Evolutionary conservation across 2,888 invertebrate species (phyloP).

Genomic region (Scaptomyza polygonia): DNA sequence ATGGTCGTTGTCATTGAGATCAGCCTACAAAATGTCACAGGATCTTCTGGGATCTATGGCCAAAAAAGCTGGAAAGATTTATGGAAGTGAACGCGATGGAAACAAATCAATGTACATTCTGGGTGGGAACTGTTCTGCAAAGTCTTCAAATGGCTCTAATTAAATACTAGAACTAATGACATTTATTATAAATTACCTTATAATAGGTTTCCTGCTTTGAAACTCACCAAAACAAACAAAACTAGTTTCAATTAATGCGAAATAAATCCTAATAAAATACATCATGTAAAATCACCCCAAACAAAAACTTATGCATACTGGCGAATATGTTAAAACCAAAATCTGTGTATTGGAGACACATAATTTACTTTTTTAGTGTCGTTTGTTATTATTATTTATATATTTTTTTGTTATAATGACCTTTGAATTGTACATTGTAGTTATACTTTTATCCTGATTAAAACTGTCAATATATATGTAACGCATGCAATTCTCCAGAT

Average conservation of each 20-base stretch:
- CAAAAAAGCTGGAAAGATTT: slow-evolving; percentile 99
- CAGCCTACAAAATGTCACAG: slow-evolving; percentile 97
- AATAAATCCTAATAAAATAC: slow-evolving; percentile 62
- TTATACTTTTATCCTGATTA: slow-evolving; percentile 19
- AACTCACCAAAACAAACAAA: slow-evolving; percentile 46
- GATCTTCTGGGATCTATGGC: slow-evolving; percentile 99
- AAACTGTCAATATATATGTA: slow-evolving; percentile 16
- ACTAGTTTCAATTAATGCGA: slow-evolving; percentile 56
- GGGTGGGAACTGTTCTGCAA: slow-evolving; percentile 78
- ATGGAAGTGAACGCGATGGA: slow-evolving; percentile 90
- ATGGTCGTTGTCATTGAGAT: slow-evolving; percentile 97
- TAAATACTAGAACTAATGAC: slow-evolving; percentile 55
- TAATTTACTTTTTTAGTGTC: slow-evolving; percentile 18
- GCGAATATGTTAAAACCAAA: slow-evolving; percentile 29
- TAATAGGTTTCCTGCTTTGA: slow-evolving; percentile 57
- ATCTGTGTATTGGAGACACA: slow-evolving; percentile 19
- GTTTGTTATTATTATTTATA: slow-evolving; percentile 11
- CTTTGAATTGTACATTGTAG: slow-evolving; percentile 23
- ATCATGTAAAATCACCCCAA: slow-evolving; percentile 51
- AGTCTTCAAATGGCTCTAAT: slow-evolving; percentile 79
- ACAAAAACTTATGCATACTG: slow-evolving; percentile 20
- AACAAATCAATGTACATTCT: slow-evolving; percentile 83
- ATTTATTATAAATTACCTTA: slow-evolving; percentile 40
- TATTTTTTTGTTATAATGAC: slow-evolving; percentile 19
- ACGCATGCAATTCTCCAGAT: slow-evolving; percentile 17